These are phyloP conservation scores for Campoplex nolae DNA, from an alignment of 2,888 invertebrate genomes.

Conservation along the genomic window DNA sequence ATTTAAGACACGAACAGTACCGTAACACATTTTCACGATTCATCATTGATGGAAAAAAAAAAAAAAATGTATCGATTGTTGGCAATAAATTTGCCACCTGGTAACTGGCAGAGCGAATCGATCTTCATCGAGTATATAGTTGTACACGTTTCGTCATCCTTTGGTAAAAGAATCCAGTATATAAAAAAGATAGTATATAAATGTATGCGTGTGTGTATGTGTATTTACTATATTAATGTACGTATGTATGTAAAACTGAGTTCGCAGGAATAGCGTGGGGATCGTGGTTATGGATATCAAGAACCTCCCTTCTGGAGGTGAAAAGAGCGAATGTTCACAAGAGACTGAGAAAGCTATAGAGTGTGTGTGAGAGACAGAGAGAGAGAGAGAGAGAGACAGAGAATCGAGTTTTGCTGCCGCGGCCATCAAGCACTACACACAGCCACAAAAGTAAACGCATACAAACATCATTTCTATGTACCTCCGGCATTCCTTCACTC, in stretches of 20 bases:
- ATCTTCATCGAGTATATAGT: not conserved
- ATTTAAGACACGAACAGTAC: no score
- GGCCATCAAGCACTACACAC: constrained; percentile 40
- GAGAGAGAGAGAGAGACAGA: constrained; percentile 34
- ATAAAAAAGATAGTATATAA: no score
- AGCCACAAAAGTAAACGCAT: constrained; percentile 41
- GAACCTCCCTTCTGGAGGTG: constrained; percentile 75
- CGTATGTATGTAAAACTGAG: constrained; percentile 26
- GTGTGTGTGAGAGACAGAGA: constrained; percentile 22
- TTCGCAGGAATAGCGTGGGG: constrained; percentile 73
- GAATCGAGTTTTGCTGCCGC: constrained; percentile 52
- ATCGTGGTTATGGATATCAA: constrained; percentile 76
- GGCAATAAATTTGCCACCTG: not conserved
- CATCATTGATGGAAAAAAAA: not conserved
- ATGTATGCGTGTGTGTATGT: no score
- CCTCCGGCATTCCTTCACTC: constrained; percentile 67
- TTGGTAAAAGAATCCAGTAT: not conserved
- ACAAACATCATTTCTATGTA: constrained; percentile 53
- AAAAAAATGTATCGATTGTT: not conserved
- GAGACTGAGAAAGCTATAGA: constrained; percentile 20
- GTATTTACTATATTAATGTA: not conserved
- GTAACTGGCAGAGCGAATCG: not conserved
- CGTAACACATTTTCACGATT: not conserved
- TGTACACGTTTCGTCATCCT: constrained; percentile 26
- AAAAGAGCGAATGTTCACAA: constrained; percentile 75